Evolutionary conservation across 2,797 vertebrate species (phyloP).

Genomic region (Bucorvus abyssinicus): DNA sequence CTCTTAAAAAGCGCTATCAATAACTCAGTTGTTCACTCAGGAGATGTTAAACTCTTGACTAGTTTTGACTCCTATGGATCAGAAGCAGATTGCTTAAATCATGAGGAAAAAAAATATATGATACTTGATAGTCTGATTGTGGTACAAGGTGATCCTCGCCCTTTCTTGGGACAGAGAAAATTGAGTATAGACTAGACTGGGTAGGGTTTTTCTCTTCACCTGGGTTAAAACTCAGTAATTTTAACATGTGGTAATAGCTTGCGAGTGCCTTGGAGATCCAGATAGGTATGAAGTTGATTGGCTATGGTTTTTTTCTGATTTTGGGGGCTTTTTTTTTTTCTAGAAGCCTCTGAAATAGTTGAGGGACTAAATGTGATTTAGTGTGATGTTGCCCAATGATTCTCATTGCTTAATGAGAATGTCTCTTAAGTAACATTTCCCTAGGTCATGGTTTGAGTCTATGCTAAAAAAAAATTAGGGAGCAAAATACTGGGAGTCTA

Average conservation of each 20-base stretch:
- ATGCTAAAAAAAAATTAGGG: neutral
- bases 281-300: neutral
- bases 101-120: neutral
- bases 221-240: neutral
- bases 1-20: neutral
- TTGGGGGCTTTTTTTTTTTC: neutral
- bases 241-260: neutral
- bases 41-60: neutral
- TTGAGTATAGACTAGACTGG: neutral
- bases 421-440: neutral
- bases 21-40: neutral
- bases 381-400: neutral
- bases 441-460: neutral
- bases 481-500: neutral
- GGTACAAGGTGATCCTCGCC: neutral
- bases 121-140: neutral
- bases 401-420: neutral
- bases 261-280: neutral
- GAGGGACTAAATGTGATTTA: neutral
- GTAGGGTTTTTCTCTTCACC: neutral
- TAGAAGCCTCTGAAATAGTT: neutral
- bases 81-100: neutral
- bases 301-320: neutral
- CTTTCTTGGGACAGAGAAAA: neutral
- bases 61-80: neutral